A percentile compares a stretch with the other conserved stretches of the same genome.
Evolutionary conservation across 2,113 vertebrate species (phyloP).

Genomic region (Ahaetulla prasina): DNA sequence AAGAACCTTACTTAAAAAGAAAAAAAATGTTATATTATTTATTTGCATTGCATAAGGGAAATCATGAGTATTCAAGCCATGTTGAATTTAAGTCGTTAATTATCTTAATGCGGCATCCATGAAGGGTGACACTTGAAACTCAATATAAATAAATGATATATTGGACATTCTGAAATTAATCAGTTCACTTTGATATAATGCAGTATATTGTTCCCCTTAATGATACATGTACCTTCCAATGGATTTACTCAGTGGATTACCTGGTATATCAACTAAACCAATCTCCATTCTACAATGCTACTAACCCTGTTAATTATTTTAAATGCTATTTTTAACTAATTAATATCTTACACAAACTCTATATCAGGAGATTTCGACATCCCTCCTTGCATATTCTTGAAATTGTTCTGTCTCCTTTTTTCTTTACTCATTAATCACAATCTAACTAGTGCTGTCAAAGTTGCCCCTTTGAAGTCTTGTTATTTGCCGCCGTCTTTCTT

Average conservation of each 20-base stretch:
- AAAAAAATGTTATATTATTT: neutral
- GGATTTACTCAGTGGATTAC: neutral
- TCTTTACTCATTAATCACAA: constrained; percentile 83
- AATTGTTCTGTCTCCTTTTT: constrained; percentile 42
- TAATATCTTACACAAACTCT: constrained; percentile 41
- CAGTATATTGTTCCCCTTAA: neutral
- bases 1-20: neutral
- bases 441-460: constrained; percentile 76
- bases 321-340: constrained; percentile 33
- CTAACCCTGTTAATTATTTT: constrained; percentile 11
- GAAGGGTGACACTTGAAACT: neutral
- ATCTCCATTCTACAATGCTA: neutral
- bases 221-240: neutral
- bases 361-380: constrained; percentile 39
- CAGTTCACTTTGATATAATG: neutral
- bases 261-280: neutral
- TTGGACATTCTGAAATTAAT: neutral
- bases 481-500: constrained; percentile 68
- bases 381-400: constrained; percentile 38
- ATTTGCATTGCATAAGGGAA: neutral
- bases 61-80: neutral
- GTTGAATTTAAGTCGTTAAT: neutral
- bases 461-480: constrained; percentile 77
- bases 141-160: neutral
- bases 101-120: neutral